These are phyloP conservation scores for Dryas iulia DNA, from an alignment of 1,140 invertebrate species.

Conservation along the genomic window DNA sequence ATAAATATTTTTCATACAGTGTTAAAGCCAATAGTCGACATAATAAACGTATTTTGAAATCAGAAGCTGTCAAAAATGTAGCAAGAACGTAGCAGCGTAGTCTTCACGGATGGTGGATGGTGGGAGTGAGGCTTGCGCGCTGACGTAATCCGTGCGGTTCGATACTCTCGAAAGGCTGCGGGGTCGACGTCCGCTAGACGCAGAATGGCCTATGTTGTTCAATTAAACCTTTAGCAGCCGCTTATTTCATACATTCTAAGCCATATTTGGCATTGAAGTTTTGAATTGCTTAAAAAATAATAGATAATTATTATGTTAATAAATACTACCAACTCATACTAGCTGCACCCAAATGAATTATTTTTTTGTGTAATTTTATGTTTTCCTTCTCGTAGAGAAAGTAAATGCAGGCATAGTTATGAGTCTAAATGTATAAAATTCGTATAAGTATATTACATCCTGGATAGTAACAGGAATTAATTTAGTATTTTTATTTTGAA, in stretches of 20 bases:
- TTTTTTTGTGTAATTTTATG: no score
- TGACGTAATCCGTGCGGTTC: constrained; percentile 76
- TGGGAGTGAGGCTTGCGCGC: constrained; percentile 52
- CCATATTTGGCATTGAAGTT: not conserved
- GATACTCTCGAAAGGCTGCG: constrained; percentile 74
- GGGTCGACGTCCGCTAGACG: constrained; percentile 73
- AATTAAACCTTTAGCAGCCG: constrained; percentile 44
- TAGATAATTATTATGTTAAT: not conserved
- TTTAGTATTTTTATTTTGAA: no score
- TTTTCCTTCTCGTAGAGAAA: no score
- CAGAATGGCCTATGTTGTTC: constrained; percentile 70
- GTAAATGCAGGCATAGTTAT: no score
- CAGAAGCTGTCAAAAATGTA: constrained; percentile 7
- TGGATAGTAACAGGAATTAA: no score
- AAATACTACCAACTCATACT: not conserved
- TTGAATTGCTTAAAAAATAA: not conserved
- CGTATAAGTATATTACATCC: no score
- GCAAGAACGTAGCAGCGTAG: constrained; percentile 18
- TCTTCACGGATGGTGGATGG: constrained; percentile 23
- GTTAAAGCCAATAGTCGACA: not conserved
- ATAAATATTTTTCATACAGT: no score
- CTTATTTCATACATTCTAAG: not conserved
- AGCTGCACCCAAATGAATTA: no score
- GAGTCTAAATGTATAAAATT: no score
- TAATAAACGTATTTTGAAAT: not conserved